Conservation (phyloP, 1,140 invertebrate genomes). For the Neomicropteryx cornuta region DNA sequence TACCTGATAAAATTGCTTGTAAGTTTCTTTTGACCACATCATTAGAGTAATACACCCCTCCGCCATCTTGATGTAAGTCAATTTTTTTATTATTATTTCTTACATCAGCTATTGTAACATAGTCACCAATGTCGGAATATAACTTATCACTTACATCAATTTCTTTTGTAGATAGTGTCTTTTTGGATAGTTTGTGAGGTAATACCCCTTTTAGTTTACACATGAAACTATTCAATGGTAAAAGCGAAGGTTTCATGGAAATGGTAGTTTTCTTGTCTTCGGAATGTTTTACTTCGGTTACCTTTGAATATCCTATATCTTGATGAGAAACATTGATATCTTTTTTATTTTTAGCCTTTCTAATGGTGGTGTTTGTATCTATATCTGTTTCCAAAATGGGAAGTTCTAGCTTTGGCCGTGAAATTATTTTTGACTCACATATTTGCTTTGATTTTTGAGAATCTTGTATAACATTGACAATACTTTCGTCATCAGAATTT, state of each 20-base stretch:
- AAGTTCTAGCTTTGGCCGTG: constrained; percentile 35
- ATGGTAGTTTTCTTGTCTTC: constrained; percentile 17
- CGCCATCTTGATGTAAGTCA: constrained; percentile 23
- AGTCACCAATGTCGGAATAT: constrained; percentile 58
- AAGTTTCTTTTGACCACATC: constrained; percentile 45
- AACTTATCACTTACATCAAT: constrained; percentile 25
- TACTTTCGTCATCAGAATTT: constrained; percentile 73
- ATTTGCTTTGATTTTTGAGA: constrained; percentile 14
- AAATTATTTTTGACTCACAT: constrained; percentile 14
- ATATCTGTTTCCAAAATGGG: constrained; percentile 23
- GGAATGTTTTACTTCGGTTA: constrained; percentile 18
- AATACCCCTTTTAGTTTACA: constrained; percentile 51
- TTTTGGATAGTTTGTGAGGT: constrained; percentile 38
- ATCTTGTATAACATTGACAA: constrained; percentile 4
- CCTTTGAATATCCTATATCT: constrained; percentile 24
- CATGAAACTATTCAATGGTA: constrained; percentile 49
- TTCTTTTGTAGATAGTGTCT: constrained; percentile 40
- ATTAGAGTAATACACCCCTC: constrained; percentile 42
- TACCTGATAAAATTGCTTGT: constrained; percentile 41
- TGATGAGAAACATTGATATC: constrained; percentile 16
- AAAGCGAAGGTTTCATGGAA: constrained; percentile 33
- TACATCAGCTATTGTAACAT: constrained; percentile 74
- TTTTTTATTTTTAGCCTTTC: constrained; percentile 21
- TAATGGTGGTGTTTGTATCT: constrained; percentile 14
- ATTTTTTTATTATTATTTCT: constrained; percentile 60